Evolutionary conservation across 2,888 invertebrate genomes (phyloP).

Genomic region (Meganola albula): DNA sequence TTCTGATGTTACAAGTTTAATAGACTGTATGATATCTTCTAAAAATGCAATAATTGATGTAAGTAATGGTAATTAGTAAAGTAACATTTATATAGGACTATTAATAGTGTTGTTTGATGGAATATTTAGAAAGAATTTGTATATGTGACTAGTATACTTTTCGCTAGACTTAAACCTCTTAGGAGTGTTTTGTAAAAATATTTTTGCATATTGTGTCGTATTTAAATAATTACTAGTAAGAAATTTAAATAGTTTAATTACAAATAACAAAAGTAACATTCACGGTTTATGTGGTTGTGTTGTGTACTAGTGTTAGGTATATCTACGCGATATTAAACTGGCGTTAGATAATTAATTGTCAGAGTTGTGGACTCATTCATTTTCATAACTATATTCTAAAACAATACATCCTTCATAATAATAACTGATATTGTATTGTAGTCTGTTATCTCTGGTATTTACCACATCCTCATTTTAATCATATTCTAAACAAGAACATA

Average conservation of each 20-base stretch:
- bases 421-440: too few species aligned
- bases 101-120: slow-evolving; percentile 4
- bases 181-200: not conserved
- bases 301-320: slow-evolving; percentile 26
- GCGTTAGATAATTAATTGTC: slow-evolving; percentile 12
- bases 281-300: slow-evolving; percentile 45
- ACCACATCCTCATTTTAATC: too few species aligned
- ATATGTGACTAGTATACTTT: slow-evolving; percentile 6
- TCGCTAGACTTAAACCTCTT: slow-evolving; percentile 2
- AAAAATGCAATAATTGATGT: slow-evolving; percentile 26
- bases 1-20: too few species aligned
- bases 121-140: slow-evolving; percentile 8
- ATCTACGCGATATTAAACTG: slow-evolving; percentile 4
- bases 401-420: too few species aligned
- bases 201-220: too few species aligned
- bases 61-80: slow-evolving; percentile 8
- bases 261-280: slow-evolving; percentile 27
- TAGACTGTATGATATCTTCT: too few species aligned
- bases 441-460: too few species aligned
- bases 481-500: too few species aligned
- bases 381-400: too few species aligned
- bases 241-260: slow-evolving; percentile 14
- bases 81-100: not conserved
- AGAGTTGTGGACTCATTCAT: slow-evolving; percentile 10
- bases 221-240: slow-evolving; percentile 10